Conservation (phyloP, 2,888 invertebrate genomes). For the Tipula vernalis region DNA sequence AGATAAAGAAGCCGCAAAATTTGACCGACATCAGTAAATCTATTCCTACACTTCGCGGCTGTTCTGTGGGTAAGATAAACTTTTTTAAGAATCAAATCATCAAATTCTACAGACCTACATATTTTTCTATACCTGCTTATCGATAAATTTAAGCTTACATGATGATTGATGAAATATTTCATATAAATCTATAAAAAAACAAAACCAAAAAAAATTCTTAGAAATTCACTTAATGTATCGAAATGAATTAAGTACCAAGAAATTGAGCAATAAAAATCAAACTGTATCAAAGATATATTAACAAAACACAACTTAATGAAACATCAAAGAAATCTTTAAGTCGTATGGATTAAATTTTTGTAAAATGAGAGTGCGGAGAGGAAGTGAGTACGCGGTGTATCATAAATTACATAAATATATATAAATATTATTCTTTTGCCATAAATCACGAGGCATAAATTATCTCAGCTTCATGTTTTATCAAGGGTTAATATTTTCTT, state of each 20-base stretch:
- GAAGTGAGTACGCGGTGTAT: background rate
- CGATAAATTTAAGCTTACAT: background rate
- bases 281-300: background rate
- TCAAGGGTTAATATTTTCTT: background rate
- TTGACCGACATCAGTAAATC: too few species aligned
- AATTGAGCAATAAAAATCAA: constrained; percentile 4
- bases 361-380: background rate
- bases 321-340: background rate
- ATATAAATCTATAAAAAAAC: background rate
- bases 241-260: background rate
- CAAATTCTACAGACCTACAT: too few species aligned
- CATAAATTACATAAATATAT: background rate
- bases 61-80: too few species aligned
- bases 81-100: too few species aligned
- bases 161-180: background rate
- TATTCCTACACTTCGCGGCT: too few species aligned
- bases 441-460: background rate
- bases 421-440: background rate
- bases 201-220: background rate
- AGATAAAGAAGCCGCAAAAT: too few species aligned
- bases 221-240: background rate
- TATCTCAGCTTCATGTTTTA: background rate
- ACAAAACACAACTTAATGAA: background rate
- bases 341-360: background rate
- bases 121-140: background rate